Evolutionary conservation across 2,113 vertebrate species (phyloP).

Genomic region (Orientallactaga bullata): DNA sequence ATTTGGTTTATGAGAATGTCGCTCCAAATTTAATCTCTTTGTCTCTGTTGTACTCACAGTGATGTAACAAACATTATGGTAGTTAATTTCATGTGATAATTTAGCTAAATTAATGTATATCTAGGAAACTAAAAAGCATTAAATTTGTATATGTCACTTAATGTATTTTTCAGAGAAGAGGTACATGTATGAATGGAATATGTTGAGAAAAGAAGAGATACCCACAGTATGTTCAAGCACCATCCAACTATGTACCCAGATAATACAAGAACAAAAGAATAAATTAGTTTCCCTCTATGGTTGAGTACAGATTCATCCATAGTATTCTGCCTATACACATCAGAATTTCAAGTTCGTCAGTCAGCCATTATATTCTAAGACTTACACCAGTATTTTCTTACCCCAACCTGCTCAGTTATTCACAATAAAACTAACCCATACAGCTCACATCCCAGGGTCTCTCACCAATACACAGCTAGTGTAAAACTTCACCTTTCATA

Average conservation of each 20-base stretch:
- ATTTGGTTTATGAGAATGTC: not conserved
- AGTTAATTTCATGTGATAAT: not conserved
- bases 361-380: not conserved
- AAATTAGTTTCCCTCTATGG: not conserved
- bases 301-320: not conserved
- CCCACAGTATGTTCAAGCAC: not conserved
- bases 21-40: not conserved
- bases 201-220: not conserved
- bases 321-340: not conserved
- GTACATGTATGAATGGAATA: no score
- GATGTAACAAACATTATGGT: not conserved
- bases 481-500: no score
- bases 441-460: not conserved
- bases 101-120: not conserved
- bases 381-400: rapidly evolving
- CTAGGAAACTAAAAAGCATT: not conserved
- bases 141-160: no score
- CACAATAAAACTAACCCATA: no score
- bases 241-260: not conserved
- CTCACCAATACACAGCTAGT: not conserved
- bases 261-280: not conserved
- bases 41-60: not conserved
- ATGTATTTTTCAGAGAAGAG: not conserved
- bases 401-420: not conserved
- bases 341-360: not conserved